These are phyloP conservation scores for Zaprionus inermis DNA, from an alignment of 1,140 invertebrate species.

Conservation along the genomic window DNA sequence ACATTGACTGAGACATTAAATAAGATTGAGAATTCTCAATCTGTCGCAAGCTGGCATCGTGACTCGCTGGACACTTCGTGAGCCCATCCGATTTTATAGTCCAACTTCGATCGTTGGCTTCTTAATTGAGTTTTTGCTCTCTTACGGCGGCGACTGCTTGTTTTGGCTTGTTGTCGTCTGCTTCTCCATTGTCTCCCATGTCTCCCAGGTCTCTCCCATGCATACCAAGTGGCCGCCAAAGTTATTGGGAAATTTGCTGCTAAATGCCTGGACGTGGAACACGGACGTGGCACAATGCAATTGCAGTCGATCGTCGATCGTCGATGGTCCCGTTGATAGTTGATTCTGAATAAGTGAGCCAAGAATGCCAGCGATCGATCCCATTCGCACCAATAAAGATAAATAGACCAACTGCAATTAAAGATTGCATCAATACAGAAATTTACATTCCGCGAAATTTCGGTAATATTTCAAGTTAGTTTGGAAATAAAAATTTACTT, in stretches of 20 bases:
- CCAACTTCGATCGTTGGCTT: slow-evolving; percentile 44
- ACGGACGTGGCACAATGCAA: slow-evolving; percentile 46
- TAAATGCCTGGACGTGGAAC: slow-evolving; percentile 18
- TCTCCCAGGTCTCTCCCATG: slow-evolving; percentile 18
- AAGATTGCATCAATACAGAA: background rate
- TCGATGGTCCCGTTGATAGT: slow-evolving; percentile 6
- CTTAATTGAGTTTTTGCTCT: slow-evolving; percentile 39
- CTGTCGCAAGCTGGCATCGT: slow-evolving; percentile 21
- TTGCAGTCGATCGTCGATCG: slow-evolving; percentile 15
- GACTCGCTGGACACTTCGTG: slow-evolving; percentile 45
- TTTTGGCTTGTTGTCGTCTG: background rate
- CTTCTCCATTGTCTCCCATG: slow-evolving; percentile 9
- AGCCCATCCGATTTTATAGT: slow-evolving; percentile 49
- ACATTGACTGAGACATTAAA: slow-evolving; percentile 4
- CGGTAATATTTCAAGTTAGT: background rate
- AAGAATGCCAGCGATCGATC: background rate
- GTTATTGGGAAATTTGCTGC: slow-evolving; percentile 45
- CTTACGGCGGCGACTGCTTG: background rate
- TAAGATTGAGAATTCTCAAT: slow-evolving; percentile 29
- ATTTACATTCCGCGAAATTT: background rate
- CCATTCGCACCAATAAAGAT: background rate
- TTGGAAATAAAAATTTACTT: background rate
- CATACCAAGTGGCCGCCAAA: slow-evolving; percentile 37
- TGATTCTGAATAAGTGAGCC: slow-evolving; percentile 12
- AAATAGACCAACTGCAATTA: background rate